Evolutionary conservation across 2,888 invertebrate species (phyloP).

Genomic region (Priapulus caudatus): DNA sequence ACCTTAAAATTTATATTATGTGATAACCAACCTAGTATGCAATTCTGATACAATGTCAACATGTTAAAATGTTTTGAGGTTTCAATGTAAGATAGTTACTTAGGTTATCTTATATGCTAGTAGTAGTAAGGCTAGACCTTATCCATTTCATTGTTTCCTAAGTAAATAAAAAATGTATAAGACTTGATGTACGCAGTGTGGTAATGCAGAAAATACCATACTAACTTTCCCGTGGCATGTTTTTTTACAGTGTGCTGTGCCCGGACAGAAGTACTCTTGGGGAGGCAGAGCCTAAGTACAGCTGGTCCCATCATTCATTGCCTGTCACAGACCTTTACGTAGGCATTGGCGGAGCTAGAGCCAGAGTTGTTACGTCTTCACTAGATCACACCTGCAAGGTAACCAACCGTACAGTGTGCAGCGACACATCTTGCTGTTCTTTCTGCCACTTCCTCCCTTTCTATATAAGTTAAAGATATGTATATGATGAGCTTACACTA

Average conservation of each 20-base stretch:
- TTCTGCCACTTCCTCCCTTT: too few relatives aligned
- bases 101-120: too few relatives aligned
- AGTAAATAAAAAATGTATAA: slow-evolving; percentile 22
- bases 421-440: too few relatives aligned
- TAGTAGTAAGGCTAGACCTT: too few relatives aligned
- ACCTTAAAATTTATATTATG: too few relatives aligned
- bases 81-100: too few relatives aligned
- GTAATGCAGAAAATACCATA: neutral
- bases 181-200: neutral
- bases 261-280: slow-evolving; percentile 26
- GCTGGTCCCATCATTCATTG: slow-evolving; percentile 64
- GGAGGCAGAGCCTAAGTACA: slow-evolving; percentile 48
- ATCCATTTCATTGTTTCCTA: too few relatives aligned
- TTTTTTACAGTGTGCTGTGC: slow-evolving; percentile 7
- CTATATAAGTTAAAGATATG: too few relatives aligned
- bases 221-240: neutral
- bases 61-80: too few relatives aligned
- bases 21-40: too few relatives aligned
- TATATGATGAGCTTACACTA: too few relatives aligned
- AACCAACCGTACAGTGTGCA: slow-evolving; percentile 14
- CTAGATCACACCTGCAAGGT: slow-evolving; percentile 65
- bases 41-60: too few relatives aligned
- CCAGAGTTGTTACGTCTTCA: slow-evolving; percentile 62
- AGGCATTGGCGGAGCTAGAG: slow-evolving; percentile 55
- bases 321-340: slow-evolving; percentile 65